phyloP scores from a whole-genome alignment of 2,113 vertebrate species.

The Speoplatyrhinus poulsoni region DNA sequence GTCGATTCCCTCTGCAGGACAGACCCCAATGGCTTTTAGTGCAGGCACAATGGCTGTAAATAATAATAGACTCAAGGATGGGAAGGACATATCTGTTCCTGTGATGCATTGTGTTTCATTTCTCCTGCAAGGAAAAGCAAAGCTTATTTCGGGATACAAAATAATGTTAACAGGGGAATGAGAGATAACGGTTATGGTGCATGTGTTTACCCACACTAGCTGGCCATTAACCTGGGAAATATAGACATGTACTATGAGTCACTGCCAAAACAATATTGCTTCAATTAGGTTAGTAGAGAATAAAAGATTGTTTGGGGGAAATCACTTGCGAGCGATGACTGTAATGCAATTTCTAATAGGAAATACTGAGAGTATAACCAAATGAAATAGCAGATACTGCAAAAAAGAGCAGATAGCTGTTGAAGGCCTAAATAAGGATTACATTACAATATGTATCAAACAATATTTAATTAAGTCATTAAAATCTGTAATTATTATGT shows the following conservation, averaged over 20 bases:
- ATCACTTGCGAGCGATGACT: constrained; percentile 49
- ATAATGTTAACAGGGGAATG: constrained; percentile 17
- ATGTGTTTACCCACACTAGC: neutral
- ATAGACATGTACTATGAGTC: neutral
- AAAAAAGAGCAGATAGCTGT: constrained; percentile 8
- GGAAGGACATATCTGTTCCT: neutral
- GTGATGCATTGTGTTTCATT: constrained; percentile 10
- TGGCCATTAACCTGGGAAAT: constrained; percentile 14
- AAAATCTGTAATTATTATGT: neutral
- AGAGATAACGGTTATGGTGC: constrained; percentile 7
- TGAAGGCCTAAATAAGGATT: too few species aligned
- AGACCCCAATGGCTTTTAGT: constrained; percentile 1
- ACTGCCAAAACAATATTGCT: constrained; percentile 14
- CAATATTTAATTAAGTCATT: too few species aligned
- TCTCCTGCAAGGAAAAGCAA: neutral
- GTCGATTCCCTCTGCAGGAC: constrained; percentile 1
- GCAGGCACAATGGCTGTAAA: neutral
- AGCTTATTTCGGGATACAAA: constrained; percentile 2
- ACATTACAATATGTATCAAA: too few species aligned
- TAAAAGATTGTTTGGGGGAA: constrained; percentile 33
- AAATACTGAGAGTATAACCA: constrained; percentile 13
- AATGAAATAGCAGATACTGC: constrained; percentile 31
- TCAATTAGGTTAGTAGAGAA: constrained; percentile 18
- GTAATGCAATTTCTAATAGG: constrained; percentile 28
- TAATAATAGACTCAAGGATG: neutral